Evolutionary conservation across 2,113 vertebrate species (phyloP).

Genomic region (Seriola rivoliana): DNA sequence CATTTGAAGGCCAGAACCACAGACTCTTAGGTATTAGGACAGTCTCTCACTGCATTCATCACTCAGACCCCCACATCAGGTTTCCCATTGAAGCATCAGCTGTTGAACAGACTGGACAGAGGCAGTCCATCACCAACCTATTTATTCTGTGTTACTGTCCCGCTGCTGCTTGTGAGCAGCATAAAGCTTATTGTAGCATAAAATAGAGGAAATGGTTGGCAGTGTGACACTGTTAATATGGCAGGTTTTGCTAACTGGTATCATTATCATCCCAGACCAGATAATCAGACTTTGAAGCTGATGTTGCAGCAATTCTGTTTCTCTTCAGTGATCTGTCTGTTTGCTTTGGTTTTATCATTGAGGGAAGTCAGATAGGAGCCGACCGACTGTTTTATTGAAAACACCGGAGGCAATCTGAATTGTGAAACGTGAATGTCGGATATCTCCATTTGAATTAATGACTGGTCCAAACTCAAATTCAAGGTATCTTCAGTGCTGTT

Average conservation of each 20-base stretch:
- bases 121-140: neutral
- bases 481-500: too few species aligned
- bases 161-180: neutral
- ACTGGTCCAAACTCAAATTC: too few species aligned
- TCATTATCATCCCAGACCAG: neutral
- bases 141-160: neutral
- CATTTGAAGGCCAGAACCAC: neutral
- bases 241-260: neutral
- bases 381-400: neutral
- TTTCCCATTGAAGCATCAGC: neutral
- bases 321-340: neutral
- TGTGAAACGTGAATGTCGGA: too few species aligned
- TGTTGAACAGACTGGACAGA: constrained; percentile 12
- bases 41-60: neutral
- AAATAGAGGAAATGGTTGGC: neutral
- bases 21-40: neutral
- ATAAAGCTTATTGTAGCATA: neutral
- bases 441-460: too few species aligned
- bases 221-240: neutral
- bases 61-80: neutral
- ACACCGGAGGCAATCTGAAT: neutral
- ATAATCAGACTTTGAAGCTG: neutral
- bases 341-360: neutral
- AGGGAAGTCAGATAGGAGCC: neutral
- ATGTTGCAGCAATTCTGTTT: neutral